A percentile compares a stretch with the other conserved stretches of the same genome.
phyloP scores from a whole-genome alignment of 1,140 invertebrate species.

The Psilanteris sp. region DNA sequence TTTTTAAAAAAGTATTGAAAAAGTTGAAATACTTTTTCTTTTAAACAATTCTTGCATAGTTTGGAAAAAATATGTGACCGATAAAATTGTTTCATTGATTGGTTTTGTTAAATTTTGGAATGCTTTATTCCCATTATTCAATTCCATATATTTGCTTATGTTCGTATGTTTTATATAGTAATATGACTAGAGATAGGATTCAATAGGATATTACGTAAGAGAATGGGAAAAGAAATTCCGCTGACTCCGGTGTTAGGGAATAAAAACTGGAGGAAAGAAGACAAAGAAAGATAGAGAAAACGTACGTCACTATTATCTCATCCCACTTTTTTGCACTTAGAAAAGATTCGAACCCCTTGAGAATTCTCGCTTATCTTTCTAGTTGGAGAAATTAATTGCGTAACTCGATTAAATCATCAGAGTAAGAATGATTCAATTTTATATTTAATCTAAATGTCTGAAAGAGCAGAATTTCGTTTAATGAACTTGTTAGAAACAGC shows the following conservation, averaged over 20 bases:
- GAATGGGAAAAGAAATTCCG: slow-evolving; percentile 44
- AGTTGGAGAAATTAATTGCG: slow-evolving; percentile 59
- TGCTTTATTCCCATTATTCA: slow-evolving; percentile 9
- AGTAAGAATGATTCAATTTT: slow-evolving; percentile 51
- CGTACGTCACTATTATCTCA: slow-evolving; percentile 60
- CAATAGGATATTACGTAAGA: slow-evolving; percentile 48
- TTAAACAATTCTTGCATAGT: too few relatives aligned
- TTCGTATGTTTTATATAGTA: slow-evolving; percentile 6
- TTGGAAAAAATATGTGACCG: too few relatives aligned
- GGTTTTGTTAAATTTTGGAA: too few relatives aligned
- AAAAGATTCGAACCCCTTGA: slow-evolving; percentile 57
- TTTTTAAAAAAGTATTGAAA: too few relatives aligned
- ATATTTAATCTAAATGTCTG: slow-evolving; percentile 51
- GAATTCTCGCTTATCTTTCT: slow-evolving; percentile 56
- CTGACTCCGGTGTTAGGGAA: slow-evolving; percentile 50
- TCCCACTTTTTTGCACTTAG: slow-evolving; percentile 44
- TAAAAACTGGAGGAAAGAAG: slow-evolving; percentile 45
- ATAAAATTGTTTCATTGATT: too few relatives aligned
- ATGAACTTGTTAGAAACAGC: slow-evolving; percentile 53
- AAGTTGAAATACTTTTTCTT: too few relatives aligned
- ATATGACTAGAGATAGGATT: slow-evolving; percentile 21
- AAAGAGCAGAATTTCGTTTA: slow-evolving; percentile 46
- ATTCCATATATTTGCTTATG: slow-evolving; percentile 2
- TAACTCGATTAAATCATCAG: slow-evolving; percentile 55
- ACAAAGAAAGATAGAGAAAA: slow-evolving; percentile 40